Percentiles rank a stretch among this genome's conserved stretches.
These are phyloP conservation scores for Neotoxoptera formosana DNA, from an alignment of 1,140 invertebrate genomes.

Conservation along the genomic window DNA sequence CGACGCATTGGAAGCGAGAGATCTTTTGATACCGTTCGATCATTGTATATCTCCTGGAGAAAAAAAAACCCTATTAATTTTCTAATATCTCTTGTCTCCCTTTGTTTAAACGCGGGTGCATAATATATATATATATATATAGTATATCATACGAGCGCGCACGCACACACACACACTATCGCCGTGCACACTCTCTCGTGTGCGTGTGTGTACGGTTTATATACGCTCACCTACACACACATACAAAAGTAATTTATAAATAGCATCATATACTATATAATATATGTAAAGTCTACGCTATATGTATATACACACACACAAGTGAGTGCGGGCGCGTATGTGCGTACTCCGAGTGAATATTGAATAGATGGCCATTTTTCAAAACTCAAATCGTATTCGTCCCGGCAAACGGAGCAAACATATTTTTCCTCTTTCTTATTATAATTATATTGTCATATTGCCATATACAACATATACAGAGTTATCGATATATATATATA, in stretches of 20 bases:
- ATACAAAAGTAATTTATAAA: background rate
- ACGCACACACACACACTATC: background rate
- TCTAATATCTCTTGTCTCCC: constrained; percentile 35
- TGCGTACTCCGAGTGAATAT: background rate
- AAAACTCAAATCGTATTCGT: background rate
- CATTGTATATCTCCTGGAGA: background rate
- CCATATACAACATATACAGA: background rate
- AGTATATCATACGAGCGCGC: background rate
- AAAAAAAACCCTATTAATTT: constrained; percentile 41
- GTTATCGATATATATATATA: background rate
- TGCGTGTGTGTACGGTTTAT: background rate
- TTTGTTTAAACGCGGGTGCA: constrained; percentile 23
- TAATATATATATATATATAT: background rate
- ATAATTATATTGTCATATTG: too few species aligned
- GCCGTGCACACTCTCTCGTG: background rate
- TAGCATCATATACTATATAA: background rate
- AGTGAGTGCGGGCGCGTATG: background rate
- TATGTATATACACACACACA: background rate
- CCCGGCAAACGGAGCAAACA: background rate
- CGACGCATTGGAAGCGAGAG: constrained; percentile 31
- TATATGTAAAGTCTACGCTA: background rate
- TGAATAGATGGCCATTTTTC: background rate
- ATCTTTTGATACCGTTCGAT: constrained; percentile 38
- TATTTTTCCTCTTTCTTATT: background rate
- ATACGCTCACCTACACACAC: background rate